Evolutionary conservation across 2,797 vertebrate genomes (phyloP).

Genomic region (Leuciscus waleckii): DNA sequence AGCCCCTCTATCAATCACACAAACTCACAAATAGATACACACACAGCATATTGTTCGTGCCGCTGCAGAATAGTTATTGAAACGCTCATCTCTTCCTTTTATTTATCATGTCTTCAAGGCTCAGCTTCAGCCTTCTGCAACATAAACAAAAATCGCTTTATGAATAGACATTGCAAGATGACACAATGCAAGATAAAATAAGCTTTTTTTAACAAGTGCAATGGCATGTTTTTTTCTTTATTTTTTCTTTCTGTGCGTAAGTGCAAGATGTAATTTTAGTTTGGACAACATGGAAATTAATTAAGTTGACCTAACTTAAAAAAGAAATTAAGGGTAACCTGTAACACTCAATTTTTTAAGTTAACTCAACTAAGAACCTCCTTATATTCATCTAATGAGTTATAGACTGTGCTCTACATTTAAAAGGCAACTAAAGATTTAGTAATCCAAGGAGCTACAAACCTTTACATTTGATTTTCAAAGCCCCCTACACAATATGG

Average conservation of each 20-base stretch:
- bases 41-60: slow-evolving; percentile 1
- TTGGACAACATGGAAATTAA: background rate
- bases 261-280: background rate
- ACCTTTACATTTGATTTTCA: background rate
- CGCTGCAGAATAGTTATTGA: slow-evolving; percentile 17
- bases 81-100: background rate
- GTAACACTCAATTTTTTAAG: background rate
- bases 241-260: background rate
- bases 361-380: background rate
- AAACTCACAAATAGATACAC: slow-evolving; percentile 6
- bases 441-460: background rate
- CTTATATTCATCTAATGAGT: background rate
- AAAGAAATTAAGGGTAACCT: background rate
- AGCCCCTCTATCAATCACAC: slow-evolving; percentile 57
- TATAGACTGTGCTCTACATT: background rate
- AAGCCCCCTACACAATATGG: background rate
- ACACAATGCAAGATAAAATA: background rate
- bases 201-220: background rate
- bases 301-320: background rate
- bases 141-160: slow-evolving; percentile 69
- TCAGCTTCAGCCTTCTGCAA: slow-evolving; percentile 50
- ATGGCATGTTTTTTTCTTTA: background rate
- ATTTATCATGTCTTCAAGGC: slow-evolving; percentile 3
- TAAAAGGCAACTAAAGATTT: background rate
- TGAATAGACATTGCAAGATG: slow-evolving; percentile 81